Conservation (phyloP, 2,797 vertebrate genomes). For the Sarcoramphus papa region DNA sequence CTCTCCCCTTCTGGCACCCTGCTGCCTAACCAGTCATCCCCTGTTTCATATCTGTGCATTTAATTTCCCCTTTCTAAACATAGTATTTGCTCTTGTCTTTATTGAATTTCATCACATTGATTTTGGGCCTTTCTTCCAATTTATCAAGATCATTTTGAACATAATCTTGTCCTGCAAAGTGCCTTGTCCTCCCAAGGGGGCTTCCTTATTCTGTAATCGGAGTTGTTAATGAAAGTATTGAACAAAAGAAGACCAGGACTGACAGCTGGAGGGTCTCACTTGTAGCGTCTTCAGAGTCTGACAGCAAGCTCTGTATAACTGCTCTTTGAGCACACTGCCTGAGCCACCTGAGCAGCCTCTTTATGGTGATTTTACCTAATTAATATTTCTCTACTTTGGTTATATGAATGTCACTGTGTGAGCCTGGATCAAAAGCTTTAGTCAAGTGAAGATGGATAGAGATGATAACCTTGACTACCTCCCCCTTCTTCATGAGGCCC, state of each 20-base stretch:
- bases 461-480: neutral
- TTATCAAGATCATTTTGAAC: constrained; percentile 31
- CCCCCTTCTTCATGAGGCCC: neutral
- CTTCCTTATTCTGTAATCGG: neutral
- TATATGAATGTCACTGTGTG: neutral
- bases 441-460: constrained; percentile 15
- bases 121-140: constrained; percentile 7
- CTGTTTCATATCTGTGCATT: neutral
- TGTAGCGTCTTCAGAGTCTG: neutral
- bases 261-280: neutral
- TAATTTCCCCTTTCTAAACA: neutral
- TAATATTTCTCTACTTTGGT: neutral
- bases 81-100: neutral
- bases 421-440: constrained; percentile 12
- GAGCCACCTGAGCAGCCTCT: neutral
- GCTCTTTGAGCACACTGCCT: neutral
- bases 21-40: neutral
- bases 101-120: constrained; percentile 33
- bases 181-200: neutral
- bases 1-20: neutral
- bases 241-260: neutral
- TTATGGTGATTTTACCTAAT: neutral
- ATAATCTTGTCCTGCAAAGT: constrained; percentile 7
- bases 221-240: constrained; percentile 47
- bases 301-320: neutral